Percentiles rank a stretch among this genome's conserved stretches.
phyloP scores from a whole-genome alignment of 1,140 invertebrate species.

The Luehdorfia chinensis region DNA sequence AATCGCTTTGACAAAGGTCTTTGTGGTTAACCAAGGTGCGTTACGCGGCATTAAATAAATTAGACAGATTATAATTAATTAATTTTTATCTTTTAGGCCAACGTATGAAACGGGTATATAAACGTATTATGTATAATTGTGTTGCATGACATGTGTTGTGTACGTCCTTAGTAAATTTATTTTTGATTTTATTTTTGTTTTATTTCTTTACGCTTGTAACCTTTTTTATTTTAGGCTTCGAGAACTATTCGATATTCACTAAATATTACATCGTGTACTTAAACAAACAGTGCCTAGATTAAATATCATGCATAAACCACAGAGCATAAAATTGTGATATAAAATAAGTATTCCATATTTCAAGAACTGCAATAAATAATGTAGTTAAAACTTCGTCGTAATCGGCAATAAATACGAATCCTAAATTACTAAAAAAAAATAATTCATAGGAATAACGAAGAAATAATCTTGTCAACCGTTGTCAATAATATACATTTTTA shows the following conservation, averaged over 20 bases:
- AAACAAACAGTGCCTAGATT: slow-evolving; percentile 4
- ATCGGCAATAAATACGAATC: too few relatives aligned
- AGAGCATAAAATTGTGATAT: slow-evolving; percentile 14
- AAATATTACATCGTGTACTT: too few relatives aligned
- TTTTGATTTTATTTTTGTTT: slow-evolving; percentile 37
- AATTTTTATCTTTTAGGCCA: neutral
- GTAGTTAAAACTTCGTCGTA: slow-evolving; percentile 3
- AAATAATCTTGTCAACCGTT: too few relatives aligned
- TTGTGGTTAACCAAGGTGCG: too few relatives aligned
- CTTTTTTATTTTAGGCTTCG: neutral
- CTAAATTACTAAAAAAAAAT: too few relatives aligned
- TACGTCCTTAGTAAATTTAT: slow-evolving; percentile 50
- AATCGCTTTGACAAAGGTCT: too few relatives aligned
- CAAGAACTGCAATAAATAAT: slow-evolving; percentile 4
- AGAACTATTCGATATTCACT: too few relatives aligned
- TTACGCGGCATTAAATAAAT: too few relatives aligned
- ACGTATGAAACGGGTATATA: slow-evolving; percentile 43
- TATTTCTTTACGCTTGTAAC: neutral
- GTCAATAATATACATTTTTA: too few relatives aligned
- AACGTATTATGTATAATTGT: slow-evolving; percentile 45
- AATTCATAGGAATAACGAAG: too few relatives aligned
- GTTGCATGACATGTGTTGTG: slow-evolving; percentile 27
- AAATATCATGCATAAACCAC: neutral
- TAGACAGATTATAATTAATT: neutral
- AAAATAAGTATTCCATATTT: slow-evolving; percentile 7